Base-by-base conservation (phyloP, 2,797 vertebrate genomes). In the Adrianichthys oophorus region DNA sequence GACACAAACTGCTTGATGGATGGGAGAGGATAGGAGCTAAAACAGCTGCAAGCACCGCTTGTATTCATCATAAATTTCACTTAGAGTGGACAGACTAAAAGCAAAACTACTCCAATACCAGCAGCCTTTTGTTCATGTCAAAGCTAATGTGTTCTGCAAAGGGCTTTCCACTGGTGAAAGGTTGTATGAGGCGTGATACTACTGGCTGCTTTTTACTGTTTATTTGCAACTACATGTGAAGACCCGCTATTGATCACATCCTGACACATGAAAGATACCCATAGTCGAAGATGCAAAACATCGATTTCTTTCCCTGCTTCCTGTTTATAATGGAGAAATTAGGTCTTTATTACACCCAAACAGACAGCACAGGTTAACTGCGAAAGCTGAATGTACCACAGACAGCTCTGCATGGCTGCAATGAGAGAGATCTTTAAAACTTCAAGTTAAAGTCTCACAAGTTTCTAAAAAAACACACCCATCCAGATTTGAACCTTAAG, bases 41-140 rank as follows among this genome's bases (percentile, higher is more conserved):
- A 87, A 80, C 82, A 83, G 84, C 82, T 65, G 29, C 56, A 2
- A 85, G 84, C 79, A 68, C 51, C 68, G 67, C 67, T 77, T 56
- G 73, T 72, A 82, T 85, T 83, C 78, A 85, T 88, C 84, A 85
- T 74, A 56, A 62, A 59, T 76, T 69, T 82, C 83, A 74, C 65
- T 74, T 67, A 70, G 76, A 70, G 68, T 3, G 62, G 79, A 72
- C 64, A 48, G 62, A 73, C 71, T 65, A 50, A 65, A 67, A 69
- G 43, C 60, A 68, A 72, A 80, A 77, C 74, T 81, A 75, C 69
- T 32, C 32, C 32, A 32, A 32, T 32, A 32, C 32, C 68, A 62
- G 65, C 80, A 80, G 67, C 70, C 59, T 69, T 68, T 49, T 65
- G 71, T 46, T 47, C 62, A 70, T 62, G 74, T 74, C 78, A 79